Percentiles rank a stretch among this genome's conserved stretches.
phyloP scores from a whole-genome alignment of 2,888 invertebrate species.

The Tetheella fluctuosa region DNA sequence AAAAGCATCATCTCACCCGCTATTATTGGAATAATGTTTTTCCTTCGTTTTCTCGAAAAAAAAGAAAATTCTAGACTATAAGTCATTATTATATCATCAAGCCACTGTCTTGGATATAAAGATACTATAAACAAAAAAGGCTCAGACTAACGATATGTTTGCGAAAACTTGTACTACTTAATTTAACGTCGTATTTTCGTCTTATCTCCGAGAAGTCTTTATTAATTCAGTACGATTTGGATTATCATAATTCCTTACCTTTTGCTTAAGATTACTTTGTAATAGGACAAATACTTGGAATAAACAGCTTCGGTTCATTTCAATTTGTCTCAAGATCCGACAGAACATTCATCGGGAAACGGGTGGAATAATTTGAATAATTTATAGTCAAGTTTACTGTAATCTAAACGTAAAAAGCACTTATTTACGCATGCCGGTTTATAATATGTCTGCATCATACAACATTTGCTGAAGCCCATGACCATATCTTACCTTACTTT shows the following conservation, averaged over 20 bases:
- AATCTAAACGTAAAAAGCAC: slow-evolving; percentile 7
- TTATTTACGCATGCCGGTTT: neutral
- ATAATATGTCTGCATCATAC: no score
- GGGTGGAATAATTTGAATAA: slow-evolving; percentile 22
- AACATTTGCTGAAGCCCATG: no score
- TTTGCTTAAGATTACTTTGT: slow-evolving; percentile 46
- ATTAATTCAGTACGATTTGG: slow-evolving; percentile 50
- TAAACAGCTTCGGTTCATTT: slow-evolving; percentile 42
- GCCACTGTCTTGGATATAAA: slow-evolving; percentile 23
- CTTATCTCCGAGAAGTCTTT: slow-evolving; percentile 37
- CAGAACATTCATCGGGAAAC: slow-evolving; percentile 24
- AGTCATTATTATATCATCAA: slow-evolving; percentile 41
- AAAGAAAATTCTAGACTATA: slow-evolving; percentile 22
- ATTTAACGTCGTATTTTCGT: slow-evolving; percentile 29
- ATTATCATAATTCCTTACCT: slow-evolving; percentile 51
- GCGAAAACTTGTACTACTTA: slow-evolving; percentile 26
- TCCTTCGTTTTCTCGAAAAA: neutral
- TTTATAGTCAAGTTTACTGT: slow-evolving; percentile 14
- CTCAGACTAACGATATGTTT: slow-evolving; percentile 16
- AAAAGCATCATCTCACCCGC: neutral
- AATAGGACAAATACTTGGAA: slow-evolving; percentile 43
- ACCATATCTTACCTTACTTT: no score
- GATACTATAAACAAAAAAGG: slow-evolving; percentile 31
- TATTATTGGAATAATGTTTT: neutral
- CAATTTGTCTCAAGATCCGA: slow-evolving; percentile 31